Evolutionary conservation across 1,140 invertebrate species (phyloP).

Genomic region (Drosophila malerkotliana): DNA sequence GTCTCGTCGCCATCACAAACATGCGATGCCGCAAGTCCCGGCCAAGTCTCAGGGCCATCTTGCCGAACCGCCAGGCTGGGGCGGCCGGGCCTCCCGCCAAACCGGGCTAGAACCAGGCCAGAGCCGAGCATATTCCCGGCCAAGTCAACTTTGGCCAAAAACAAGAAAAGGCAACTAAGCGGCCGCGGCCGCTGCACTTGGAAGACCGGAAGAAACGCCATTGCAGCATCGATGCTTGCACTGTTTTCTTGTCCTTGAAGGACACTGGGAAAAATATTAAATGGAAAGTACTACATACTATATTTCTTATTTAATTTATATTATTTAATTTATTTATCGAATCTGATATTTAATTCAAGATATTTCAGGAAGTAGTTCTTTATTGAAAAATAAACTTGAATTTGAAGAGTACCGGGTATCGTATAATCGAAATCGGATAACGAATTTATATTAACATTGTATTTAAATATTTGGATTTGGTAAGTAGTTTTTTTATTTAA

Average conservation of each 20-base stretch:
- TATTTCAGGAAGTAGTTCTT: too few species aligned
- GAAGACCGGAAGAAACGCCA: conserved; percentile 37
- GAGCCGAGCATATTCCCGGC: neutral
- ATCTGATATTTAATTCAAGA: too few species aligned
- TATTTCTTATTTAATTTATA: too few species aligned
- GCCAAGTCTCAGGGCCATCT: conserved; percentile 5
- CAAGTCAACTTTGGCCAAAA: conserved; percentile 50
- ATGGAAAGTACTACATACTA: too few species aligned
- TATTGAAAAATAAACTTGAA: too few species aligned
- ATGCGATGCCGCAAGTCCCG: conserved; percentile 45
- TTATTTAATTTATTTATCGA: too few species aligned
- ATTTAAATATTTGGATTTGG: too few species aligned
- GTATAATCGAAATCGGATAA: too few species aligned
- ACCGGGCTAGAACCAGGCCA: neutral
- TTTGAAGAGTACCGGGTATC: too few species aligned
- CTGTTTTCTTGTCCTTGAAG: conserved; percentile 10
- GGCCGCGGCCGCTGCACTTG: conserved; percentile 17
- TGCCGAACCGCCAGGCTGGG: neutral
- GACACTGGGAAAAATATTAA: conserved; percentile 11
- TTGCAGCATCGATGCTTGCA: conserved; percentile 42
- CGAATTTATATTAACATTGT: too few species aligned
- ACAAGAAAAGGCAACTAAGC: neutral
- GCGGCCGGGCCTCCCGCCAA: neutral
- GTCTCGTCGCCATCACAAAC: conserved; percentile 80
- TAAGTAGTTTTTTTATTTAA: neutral